These are phyloP conservation scores for Aporophyla lueneburgensis DNA, from an alignment of 2,888 invertebrate genomes.

Conservation along the genomic window DNA sequence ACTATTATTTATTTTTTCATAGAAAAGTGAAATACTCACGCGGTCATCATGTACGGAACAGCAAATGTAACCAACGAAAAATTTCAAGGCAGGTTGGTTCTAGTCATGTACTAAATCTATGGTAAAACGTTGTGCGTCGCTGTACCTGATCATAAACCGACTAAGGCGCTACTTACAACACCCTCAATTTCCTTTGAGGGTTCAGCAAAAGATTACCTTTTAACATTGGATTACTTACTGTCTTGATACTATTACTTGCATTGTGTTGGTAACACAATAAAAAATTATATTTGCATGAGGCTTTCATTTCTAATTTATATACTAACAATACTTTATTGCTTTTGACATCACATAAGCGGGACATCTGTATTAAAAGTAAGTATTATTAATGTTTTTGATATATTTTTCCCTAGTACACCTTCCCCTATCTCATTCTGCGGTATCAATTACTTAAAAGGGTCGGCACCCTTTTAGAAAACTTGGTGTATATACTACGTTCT, in stretches of 20 bases:
- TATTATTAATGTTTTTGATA: constrained; percentile 31
- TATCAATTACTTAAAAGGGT: not conserved
- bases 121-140: no score
- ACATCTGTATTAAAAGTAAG: constrained; percentile 44
- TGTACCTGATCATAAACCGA: not conserved
- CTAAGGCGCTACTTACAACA: not conserved
- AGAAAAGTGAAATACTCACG: no score
- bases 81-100: no score
- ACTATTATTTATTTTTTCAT: no score
- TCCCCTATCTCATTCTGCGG: not conserved
- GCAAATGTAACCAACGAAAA: no score
- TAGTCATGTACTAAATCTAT: no score
- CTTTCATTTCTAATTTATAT: constrained; percentile 58
- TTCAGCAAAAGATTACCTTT: not conserved
- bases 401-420: not conserved
- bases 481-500: not conserved
- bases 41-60: no score
- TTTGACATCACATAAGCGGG: constrained; percentile 42
- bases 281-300: constrained; percentile 43
- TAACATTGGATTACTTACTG: not conserved
- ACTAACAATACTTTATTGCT: constrained; percentile 7
- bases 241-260: not conserved
- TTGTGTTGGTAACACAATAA: constrained; percentile 52
- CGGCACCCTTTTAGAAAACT: not conserved
- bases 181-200: not conserved